phyloP scores from a whole-genome alignment of 2,888 invertebrate genomes.

The Baccha elongata region DNA sequence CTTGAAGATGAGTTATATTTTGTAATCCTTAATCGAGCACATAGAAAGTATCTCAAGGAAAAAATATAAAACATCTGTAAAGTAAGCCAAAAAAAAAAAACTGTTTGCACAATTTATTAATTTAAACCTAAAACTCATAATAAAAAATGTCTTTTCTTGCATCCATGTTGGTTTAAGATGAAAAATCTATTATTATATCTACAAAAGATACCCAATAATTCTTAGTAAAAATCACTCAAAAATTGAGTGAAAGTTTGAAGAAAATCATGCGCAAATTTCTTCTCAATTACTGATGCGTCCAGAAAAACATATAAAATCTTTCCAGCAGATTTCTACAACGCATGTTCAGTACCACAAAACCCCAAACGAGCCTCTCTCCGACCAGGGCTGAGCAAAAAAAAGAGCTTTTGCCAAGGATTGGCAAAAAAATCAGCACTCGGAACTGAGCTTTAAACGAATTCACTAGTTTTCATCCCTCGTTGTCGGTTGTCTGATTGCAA shows the following conservation, averaged over 20 bases:
- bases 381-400: conserved; percentile 15
- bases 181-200: conserved; percentile 33
- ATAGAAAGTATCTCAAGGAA: conserved; percentile 5
- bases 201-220: conserved; percentile 3
- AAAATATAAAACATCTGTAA: conserved; percentile 11
- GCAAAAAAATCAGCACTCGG: conserved; percentile 43
- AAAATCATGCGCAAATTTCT: conserved; percentile 4
- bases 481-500: conserved; percentile 45
- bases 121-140: conserved; percentile 24
- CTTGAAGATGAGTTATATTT: conserved; percentile 37
- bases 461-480: conserved; percentile 60
- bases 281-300: background rate
- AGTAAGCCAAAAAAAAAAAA: background rate
- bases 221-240: conserved; percentile 17
- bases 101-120: conserved; percentile 40
- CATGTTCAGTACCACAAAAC: conserved; percentile 41
- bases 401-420: conserved; percentile 27
- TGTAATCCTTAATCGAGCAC: background rate
- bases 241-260: conserved; percentile 8
- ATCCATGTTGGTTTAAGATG: conserved; percentile 51
- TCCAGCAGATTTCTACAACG: conserved; percentile 4
- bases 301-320: conserved; percentile 49
- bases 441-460: conserved; percentile 49
- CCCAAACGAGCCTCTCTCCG: background rate
- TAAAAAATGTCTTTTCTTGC: background rate